Evolutionary conservation across 2,797 vertebrate genomes (phyloP), one percentile per base, ranked within the genome.

Genomic region (Sylvia borin): DNA sequence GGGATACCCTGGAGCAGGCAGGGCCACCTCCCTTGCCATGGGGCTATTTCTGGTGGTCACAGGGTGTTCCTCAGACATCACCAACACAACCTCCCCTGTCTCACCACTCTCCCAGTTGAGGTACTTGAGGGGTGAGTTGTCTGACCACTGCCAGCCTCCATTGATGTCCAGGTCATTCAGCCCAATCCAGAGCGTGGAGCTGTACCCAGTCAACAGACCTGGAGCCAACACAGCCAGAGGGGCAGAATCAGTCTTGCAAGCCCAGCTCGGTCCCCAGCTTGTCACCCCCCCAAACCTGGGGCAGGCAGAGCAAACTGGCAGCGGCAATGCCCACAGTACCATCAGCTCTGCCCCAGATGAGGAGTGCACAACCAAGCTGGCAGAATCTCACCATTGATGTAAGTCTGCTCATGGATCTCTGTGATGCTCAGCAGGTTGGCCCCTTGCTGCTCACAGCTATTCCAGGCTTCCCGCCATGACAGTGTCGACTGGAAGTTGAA

Each of bases 91-190:
- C 26, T 78, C 25, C 45, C 48, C 10, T 4, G 7, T 60, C 98
- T 98, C 97, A 99, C 99, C 99, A 71, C 96, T 97, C 96, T 99
- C 99, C 99, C 99, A 99, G 98, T 99, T 99, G 95, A 99, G 99
- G 97, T 99, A 99, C 91, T 99, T 99, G 67, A 99, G 98, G 11
- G 99, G 99, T 0, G 99, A 99, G 48, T 98, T 98, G 97, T 99
- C 99, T 0, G 99, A 98, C 99, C 99, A 99, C 96, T 99, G 99
- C 99, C 99, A 99, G 96, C 99, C 99, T n/a, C 99, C 99, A 2
- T 98, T 98, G 95, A 99, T 98, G 97, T 99, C 99, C 98, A 99
- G 96, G 97, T 99, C 99, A 6, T 99, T 99, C 60, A 99, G 98
- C 74, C 99, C 99, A 53, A 99, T 99, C 99, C 99, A 99, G 93